Conservation (phyloP, 2,888 invertebrate species). For the Watsonalla binaria region DNA sequence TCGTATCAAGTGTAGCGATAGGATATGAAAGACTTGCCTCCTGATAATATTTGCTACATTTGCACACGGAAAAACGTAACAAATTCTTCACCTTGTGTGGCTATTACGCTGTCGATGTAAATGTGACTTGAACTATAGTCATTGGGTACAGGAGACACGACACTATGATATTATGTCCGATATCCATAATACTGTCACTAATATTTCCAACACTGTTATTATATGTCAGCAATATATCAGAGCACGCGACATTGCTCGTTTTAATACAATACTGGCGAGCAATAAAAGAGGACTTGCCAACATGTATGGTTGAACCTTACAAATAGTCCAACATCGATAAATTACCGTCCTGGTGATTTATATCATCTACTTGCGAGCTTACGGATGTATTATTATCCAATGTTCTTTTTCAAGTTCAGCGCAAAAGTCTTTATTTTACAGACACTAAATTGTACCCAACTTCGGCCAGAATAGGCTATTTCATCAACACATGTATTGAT, state of each 20-base stretch:
- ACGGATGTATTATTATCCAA: slow-evolving; percentile 4
- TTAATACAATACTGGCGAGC: slow-evolving; percentile 22
- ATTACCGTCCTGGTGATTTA: slow-evolving; percentile 9
- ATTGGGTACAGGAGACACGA: too few relatives aligned
- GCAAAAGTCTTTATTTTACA: too few relatives aligned
- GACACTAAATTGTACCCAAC: too few relatives aligned
- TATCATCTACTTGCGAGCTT: slow-evolving; percentile 4
- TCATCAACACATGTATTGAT: too few relatives aligned
- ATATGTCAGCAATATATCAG: slow-evolving; percentile 22
- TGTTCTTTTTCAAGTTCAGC: slow-evolving; percentile 10
- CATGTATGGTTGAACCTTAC: slow-evolving; percentile 11
- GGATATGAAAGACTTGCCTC: too few relatives aligned
- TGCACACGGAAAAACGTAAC: too few relatives aligned
- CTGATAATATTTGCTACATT: too few relatives aligned
- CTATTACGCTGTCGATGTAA: too few relatives aligned
- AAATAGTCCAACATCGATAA: slow-evolving; percentile 10
- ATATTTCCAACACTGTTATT: slow-evolving; percentile 12
- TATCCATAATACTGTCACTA: slow-evolving; percentile 1
- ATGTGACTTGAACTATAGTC: too few relatives aligned
- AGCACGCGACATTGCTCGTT: slow-evolving; percentile 25
- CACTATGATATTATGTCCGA: background rate
- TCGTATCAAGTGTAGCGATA: too few relatives aligned
- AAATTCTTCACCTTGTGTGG: too few relatives aligned
- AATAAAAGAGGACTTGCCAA: slow-evolving; percentile 14
- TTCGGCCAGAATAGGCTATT: too few relatives aligned